Conservation (phyloP, 2,797 vertebrate species). For the Xerus rutilus region DNA sequence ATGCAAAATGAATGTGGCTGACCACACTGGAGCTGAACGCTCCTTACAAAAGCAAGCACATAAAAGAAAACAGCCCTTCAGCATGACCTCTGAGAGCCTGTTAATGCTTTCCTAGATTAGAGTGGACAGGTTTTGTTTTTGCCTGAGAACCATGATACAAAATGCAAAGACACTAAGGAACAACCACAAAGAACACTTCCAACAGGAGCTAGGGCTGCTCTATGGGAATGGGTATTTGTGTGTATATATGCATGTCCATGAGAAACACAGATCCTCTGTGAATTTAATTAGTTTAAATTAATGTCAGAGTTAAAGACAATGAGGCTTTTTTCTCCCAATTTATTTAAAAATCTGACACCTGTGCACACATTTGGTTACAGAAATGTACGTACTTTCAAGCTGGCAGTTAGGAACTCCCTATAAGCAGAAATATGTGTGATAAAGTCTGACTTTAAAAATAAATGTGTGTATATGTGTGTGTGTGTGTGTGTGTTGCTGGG, state of each 20-base stretch:
- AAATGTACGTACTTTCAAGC: background rate
- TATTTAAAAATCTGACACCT: background rate
- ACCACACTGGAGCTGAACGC: background rate
- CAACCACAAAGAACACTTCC: accelerated
- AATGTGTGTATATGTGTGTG: background rate
- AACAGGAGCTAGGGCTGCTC: background rate
- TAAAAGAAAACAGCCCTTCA: background rate
- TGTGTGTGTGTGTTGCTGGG: background rate
- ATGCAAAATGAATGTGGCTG: background rate
- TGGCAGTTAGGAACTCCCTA: background rate
- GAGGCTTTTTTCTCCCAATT: background rate
- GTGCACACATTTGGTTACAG: background rate
- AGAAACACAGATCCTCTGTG: background rate
- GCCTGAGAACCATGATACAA: background rate
- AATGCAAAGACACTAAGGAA: background rate
- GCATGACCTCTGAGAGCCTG: background rate
- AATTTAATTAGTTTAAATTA: background rate
- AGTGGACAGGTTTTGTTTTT: slow-evolving; percentile 15
- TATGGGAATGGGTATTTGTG: accelerated
- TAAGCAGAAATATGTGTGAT: background rate
- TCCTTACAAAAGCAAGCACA: background rate
- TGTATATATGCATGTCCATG: accelerated
- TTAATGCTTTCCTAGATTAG: background rate
- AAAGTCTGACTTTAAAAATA: background rate
- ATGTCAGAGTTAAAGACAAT: background rate